These are phyloP conservation scores for Drosophila emarginata DNA, from an alignment of 2,888 invertebrate genomes.

Conservation along the genomic window DNA sequence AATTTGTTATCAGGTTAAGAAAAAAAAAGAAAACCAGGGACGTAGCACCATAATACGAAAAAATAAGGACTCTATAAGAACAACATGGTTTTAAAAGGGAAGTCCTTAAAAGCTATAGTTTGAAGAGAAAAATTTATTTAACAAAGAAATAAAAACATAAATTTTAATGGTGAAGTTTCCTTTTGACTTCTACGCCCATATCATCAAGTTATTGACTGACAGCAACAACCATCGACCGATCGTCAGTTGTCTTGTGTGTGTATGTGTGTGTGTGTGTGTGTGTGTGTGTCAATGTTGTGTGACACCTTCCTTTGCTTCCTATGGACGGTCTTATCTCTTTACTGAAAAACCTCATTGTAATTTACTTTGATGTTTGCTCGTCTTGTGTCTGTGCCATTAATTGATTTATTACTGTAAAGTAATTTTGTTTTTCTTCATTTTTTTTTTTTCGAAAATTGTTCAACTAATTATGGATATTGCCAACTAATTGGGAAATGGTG, in stretches of 20 bases:
- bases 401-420: conserved; percentile 68
- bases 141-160: conserved; percentile 31
- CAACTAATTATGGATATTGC: conserved; percentile 36
- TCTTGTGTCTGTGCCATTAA: conserved; percentile 58
- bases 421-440: conserved; percentile 28
- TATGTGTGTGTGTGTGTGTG: conserved; percentile 16
- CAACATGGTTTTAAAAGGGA: too few species aligned
- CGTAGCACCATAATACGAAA: background rate
- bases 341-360: conserved; percentile 39
- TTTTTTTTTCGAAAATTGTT: conserved; percentile 31
- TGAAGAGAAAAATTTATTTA: background rate
- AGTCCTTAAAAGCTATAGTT: background rate
- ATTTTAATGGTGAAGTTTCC: background rate
- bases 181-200: conserved; percentile 1
- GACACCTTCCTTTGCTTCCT: background rate
- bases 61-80: background rate
- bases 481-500: conserved; percentile 61
- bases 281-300: background rate
- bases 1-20: conserved; percentile 61
- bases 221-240: background rate
- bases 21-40: conserved; percentile 15
- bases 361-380: conserved; percentile 75
- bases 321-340: conserved; percentile 48
- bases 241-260: conserved; percentile 23
- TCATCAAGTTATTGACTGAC: background rate